Evolutionary conservation across 1,140 invertebrate genomes (phyloP).

Genomic region (Diploscapter pachys): DNA sequence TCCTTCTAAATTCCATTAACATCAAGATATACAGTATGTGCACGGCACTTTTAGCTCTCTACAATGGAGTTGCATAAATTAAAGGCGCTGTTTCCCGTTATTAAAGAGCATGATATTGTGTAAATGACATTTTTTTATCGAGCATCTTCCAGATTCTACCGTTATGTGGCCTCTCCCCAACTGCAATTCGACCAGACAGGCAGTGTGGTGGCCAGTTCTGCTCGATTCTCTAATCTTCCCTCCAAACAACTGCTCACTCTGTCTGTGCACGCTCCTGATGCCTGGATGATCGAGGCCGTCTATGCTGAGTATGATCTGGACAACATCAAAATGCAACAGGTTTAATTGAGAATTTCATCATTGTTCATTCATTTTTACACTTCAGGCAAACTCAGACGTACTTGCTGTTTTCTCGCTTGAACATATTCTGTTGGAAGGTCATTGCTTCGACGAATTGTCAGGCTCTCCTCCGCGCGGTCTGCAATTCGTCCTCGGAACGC

Average conservation of each 20-base stretch:
- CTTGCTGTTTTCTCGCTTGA: constrained; percentile 84
- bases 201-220: constrained; percentile 36
- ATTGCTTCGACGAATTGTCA: constrained; percentile 83
- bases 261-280: constrained; percentile 90
- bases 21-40: too few relatives aligned
- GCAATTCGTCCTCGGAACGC: constrained; percentile 88
- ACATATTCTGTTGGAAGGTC: constrained; percentile 81
- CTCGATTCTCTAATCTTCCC: constrained; percentile 77
- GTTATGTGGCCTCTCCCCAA: constrained; percentile 87
- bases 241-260: constrained; percentile 87
- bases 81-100: too few relatives aligned
- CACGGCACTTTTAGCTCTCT: too few relatives aligned
- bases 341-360: constrained; percentile 32
- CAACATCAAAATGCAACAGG: constrained; percentile 76
- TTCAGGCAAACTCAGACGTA: constrained; percentile 60
- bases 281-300: constrained; percentile 95
- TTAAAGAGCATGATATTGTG: too few relatives aligned
- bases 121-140: too few relatives aligned
- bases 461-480: constrained; percentile 91
- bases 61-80: too few relatives aligned
- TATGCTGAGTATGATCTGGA: constrained; percentile 90
- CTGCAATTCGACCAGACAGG: constrained; percentile 74
- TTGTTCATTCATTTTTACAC: constrained; percentile 10
- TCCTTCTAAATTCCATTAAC: too few relatives aligned
- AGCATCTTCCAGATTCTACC: constrained; percentile 75